Conservation (phyloP, 2,888 invertebrate genomes). For the Philonicus albiceps region DNA sequence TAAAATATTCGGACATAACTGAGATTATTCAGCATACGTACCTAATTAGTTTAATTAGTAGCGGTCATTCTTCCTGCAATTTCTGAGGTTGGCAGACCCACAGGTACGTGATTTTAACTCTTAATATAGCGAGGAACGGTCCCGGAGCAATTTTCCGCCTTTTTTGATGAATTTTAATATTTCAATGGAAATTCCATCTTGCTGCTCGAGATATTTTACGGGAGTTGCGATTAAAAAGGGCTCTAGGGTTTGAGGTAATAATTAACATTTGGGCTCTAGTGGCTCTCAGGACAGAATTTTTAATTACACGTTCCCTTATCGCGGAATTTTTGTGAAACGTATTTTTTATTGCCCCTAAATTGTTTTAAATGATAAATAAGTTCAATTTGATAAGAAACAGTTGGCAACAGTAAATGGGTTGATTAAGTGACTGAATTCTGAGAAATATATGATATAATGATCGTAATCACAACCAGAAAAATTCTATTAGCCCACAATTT, state of each 20-base stretch:
- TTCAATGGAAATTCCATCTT: neutral
- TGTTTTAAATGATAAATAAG: neutral
- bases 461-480: too few species aligned
- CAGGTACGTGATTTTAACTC: neutral
- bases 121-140: neutral
- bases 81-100: neutral
- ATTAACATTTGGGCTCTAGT: neutral
- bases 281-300: neutral
- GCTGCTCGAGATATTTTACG: neutral
- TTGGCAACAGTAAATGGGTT: neutral
- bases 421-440: neutral
- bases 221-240: neutral
- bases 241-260: neutral
- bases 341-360: neutral
- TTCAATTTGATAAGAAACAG: neutral
- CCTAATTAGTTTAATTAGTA: neutral
- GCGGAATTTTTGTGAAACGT: neutral
- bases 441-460: too few species aligned
- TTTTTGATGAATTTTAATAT: neutral
- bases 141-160: neutral
- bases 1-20: neutral
- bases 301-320: neutral
- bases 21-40: neutral
- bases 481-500: too few species aligned
- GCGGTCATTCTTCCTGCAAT: neutral